Evolutionary conservation across 2,888 invertebrate genomes (phyloP).

Genomic region (Scaptomyza cyrtandrae): DNA sequence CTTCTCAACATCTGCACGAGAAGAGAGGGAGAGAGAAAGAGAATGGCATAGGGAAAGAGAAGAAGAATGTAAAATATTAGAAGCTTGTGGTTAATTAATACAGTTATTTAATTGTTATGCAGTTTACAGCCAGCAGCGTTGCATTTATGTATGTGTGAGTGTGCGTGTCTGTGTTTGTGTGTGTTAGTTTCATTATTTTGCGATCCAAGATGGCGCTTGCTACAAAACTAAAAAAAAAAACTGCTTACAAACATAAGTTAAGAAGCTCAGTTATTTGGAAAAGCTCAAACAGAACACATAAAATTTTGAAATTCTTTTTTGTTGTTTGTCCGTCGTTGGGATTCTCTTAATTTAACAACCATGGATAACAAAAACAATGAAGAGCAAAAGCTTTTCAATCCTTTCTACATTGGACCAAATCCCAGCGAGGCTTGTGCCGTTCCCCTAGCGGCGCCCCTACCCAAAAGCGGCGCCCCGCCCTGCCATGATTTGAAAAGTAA

Average conservation of each 20-base stretch:
- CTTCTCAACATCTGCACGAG: conserved; percentile 47
- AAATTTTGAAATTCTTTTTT: conserved; percentile 2
- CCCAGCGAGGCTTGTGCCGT: conserved; percentile 40
- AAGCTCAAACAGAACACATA: background rate
- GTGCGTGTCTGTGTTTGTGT: background rate
- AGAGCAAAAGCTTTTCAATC: conserved; percentile 36
- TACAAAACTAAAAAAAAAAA: background rate
- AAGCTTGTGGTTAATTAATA: conserved; percentile 36
- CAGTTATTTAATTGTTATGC: conserved; percentile 14
- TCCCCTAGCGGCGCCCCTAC: background rate
- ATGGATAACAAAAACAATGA: conserved; percentile 15
- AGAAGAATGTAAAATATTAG: conserved; percentile 47
- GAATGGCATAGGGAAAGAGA: conserved; percentile 30
- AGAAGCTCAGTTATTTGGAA: background rate
- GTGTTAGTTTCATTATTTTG: background rate
- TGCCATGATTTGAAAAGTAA: background rate
- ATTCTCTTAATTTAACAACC: background rate
- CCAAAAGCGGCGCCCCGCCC: conserved; percentile 14
- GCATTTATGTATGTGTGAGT: conserved; percentile 18
- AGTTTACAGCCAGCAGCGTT: conserved; percentile 30
- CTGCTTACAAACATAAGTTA: background rate
- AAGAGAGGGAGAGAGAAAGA: conserved; percentile 31
- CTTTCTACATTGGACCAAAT: conserved; percentile 48
- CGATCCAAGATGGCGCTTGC: conserved; percentile 1
- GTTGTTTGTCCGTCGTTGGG: background rate